Evolutionary conservation across 2,888 invertebrate species (phyloP), one percentile per base, ranked within the genome.

Genomic region (Charanyca ferruginea): DNA sequence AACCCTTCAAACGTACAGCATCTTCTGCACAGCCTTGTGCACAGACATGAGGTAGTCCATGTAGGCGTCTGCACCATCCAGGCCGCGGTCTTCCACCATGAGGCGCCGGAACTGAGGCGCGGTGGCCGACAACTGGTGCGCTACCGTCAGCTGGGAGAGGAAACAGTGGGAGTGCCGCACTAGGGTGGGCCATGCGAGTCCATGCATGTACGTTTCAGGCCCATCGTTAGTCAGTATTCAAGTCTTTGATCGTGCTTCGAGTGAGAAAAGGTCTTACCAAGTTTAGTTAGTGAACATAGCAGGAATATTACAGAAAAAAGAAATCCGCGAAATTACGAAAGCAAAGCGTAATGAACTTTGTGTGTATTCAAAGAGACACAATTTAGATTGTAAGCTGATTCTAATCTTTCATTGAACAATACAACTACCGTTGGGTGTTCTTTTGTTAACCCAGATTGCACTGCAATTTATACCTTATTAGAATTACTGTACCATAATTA

Each of bases 1-100:
- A 51, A 51, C 60, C 22, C 66, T 60, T 55, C 64, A 52, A 62
- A 89, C 90, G 80, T 92, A 93, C 90, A 92, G 78, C 81, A 94
- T 83, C 67, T 90, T 90, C 86, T 92, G 92, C 87, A 99, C 99
- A 95, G 98, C 98, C 96, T 98, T 99, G 96, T 99, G 99, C 96
- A 98, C 98, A 91, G 98, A 98, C 96, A 99, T 99, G 81, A 99
- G 96, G 93, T 98, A 99, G 91, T 99, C 99, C 52, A 99, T 98
- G 94, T 99, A 99, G 81, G 98, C 98, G 16, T 97, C 96, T 60
- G 97, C 97, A 63, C 97, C 98, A 92, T 97, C 97, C 49, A 96
- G 92, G 28, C 97, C 97, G 78, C 98, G 97, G 95, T 99, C 99
- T 93, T 99, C 99, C 22, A 98, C 97, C 85, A 99, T 96, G 95